Evolutionary conservation across 2,797 vertebrate species (phyloP).

Genomic region (Poecilia wingei): DNA sequence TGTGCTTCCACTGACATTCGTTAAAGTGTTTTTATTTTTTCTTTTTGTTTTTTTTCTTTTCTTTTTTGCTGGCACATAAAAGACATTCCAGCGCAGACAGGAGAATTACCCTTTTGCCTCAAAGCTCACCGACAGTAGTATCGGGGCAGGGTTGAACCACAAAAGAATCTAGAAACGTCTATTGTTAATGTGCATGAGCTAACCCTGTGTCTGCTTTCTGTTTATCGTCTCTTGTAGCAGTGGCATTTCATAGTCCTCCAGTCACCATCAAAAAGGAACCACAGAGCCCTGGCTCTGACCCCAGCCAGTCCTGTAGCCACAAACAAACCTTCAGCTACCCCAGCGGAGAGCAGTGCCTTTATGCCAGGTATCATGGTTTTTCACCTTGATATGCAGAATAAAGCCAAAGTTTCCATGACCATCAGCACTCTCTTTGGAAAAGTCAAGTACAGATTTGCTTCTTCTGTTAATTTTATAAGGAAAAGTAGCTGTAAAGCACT

Average conservation of each 20-base stretch:
- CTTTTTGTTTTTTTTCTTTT: background rate
- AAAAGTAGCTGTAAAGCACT: background rate
- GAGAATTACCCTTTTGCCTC: conserved; percentile 63
- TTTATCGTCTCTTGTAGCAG: conserved; percentile 70
- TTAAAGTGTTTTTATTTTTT: conserved; percentile 54
- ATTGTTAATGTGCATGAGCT: conserved; percentile 13
- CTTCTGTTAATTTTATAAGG: background rate
- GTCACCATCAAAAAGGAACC: conserved; percentile 97
- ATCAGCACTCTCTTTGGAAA: background rate
- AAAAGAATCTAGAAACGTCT: conserved; percentile 7
- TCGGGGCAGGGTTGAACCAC: conserved; percentile 39
- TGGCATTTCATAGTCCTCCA: conserved; percentile 96
- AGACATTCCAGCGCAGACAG: conserved; percentile 63
- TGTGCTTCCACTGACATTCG: conserved; percentile 61
- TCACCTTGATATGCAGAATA: background rate
- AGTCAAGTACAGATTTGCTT: background rate
- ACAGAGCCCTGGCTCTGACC: conserved; percentile 89
- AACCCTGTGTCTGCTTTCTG: conserved; percentile 32
- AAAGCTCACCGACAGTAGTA: conserved; percentile 43
- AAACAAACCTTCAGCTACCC: conserved; percentile 86
- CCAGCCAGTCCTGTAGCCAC: conserved; percentile 89
- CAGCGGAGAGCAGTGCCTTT: conserved; percentile 95
- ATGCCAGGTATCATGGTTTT: conserved; percentile 85
- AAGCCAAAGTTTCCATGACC: background rate
- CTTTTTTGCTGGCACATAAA: conserved; percentile 55